These are phyloP conservation scores for Mythimna loreyi DNA, from an alignment of 2,888 invertebrate genomes.

Conservation along the genomic window DNA sequence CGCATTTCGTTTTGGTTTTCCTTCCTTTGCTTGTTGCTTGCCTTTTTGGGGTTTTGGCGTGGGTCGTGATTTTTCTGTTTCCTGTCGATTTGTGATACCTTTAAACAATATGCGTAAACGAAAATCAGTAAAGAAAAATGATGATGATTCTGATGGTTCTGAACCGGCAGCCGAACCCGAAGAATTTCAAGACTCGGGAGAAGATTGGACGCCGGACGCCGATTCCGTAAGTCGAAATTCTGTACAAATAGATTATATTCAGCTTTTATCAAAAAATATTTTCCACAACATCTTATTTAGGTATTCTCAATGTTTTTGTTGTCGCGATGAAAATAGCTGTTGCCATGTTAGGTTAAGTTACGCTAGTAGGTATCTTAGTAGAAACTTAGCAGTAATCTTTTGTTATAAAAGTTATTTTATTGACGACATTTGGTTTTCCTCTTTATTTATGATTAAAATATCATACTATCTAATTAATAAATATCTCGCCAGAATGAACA, in stretches of 20 bases:
- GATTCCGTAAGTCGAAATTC: conserved; percentile 80
- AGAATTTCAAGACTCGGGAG: conserved; percentile 90
- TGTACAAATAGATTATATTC: not conserved
- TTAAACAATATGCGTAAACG: conserved; percentile 85
- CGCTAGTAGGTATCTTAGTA: not conserved
- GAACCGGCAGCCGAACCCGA: conserved; percentile 87
- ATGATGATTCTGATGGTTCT: conserved; percentile 87
- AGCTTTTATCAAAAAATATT: not conserved
- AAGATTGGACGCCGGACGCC: conserved; percentile 91
- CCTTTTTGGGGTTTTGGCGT: conserved; percentile 68
- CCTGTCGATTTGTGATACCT: conserved; percentile 41
- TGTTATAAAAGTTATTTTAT: too few species aligned
- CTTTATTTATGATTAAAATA: not conserved
- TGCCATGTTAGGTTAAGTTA: conserved; percentile 49
- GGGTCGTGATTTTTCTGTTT: conserved; percentile 65
- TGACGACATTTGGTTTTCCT: not conserved
- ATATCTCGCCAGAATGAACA: conserved; percentile 77
- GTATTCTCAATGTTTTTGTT: not conserved
- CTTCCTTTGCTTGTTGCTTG: conserved; percentile 62
- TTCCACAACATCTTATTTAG: not conserved
- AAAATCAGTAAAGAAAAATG: conserved; percentile 86
- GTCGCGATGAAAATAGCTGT: conserved; percentile 7
- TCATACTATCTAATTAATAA: not conserved
- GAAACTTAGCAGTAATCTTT: too few species aligned
- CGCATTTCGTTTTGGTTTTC: conserved; percentile 43